phyloP scores from a whole-genome alignment of 1,140 invertebrate species.

The Drosophila nigrodunni region DNA sequence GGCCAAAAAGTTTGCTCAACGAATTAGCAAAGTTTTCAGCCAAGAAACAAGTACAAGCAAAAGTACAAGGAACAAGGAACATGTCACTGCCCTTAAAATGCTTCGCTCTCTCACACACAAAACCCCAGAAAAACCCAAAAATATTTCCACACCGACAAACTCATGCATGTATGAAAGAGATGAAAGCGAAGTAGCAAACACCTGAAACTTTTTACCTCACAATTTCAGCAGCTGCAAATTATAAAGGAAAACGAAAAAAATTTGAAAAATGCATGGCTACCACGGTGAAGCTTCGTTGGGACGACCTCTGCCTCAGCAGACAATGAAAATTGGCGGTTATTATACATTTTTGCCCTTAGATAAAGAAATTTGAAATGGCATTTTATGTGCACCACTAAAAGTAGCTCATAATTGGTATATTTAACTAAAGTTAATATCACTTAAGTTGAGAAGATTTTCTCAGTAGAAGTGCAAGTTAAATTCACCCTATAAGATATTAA shows the following conservation, averaged over 20 bases:
- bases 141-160: slow-evolving; percentile 8
- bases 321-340: slow-evolving; percentile 65
- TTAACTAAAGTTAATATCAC: background rate
- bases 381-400: too few species aligned
- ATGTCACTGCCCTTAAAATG: slow-evolving; percentile 42
- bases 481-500: too few species aligned
- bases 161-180: background rate
- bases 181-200: background rate
- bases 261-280: slow-evolving; percentile 52
- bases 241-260: slow-evolving; percentile 5
- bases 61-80: slow-evolving; percentile 5
- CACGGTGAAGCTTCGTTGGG: background rate
- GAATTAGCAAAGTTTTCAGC: slow-evolving; percentile 71
- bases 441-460: too few species aligned
- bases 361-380: background rate
- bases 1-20: slow-evolving; percentile 58
- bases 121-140: slow-evolving; percentile 13
- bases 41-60: slow-evolving; percentile 13
- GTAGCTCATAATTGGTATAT: background rate
- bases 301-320: slow-evolving; percentile 26
- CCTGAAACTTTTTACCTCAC: slow-evolving; percentile 11
- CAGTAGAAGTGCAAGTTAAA: too few species aligned
- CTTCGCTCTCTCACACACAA: slow-evolving; percentile 11
- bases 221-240: slow-evolving; percentile 54
- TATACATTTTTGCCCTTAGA: slow-evolving; percentile 35